Evolutionary conservation across 2,113 vertebrate genomes (phyloP).

Genomic region (Gopherus evgoodei): DNA sequence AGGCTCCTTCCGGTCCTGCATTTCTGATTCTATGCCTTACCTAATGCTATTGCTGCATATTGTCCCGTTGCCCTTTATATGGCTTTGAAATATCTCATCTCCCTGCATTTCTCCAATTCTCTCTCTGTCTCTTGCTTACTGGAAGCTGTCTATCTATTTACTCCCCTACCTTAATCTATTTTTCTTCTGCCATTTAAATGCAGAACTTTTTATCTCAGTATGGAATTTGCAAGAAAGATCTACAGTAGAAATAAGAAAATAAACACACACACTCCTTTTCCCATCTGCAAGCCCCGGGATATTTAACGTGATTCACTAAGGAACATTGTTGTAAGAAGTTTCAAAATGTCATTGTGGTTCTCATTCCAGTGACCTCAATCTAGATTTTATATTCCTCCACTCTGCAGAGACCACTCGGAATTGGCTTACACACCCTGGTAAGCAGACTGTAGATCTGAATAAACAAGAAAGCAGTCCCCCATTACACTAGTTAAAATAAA

Average conservation of each 20-base stretch:
- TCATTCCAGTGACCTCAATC: neutral
- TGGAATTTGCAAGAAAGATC: neutral
- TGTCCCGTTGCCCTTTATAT: neutral
- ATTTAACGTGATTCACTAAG: constrained; percentile 1
- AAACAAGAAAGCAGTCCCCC: neutral
- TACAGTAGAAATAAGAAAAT: neutral
- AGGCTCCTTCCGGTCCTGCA: neutral
- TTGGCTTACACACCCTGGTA: neutral
- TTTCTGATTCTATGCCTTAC: neutral
- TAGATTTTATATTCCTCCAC: neutral
- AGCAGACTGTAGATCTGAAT: neutral
- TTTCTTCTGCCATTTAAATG: neutral
- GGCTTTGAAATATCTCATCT: neutral
- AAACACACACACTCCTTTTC: neutral
- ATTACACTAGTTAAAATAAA: neutral
- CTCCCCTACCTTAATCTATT: neutral
- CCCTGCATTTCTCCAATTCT: neutral
- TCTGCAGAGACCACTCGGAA: neutral
- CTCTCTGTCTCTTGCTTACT: neutral
- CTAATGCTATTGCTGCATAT: neutral
- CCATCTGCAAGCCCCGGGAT: neutral
- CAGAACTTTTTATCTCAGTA: neutral
- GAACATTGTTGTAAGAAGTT: neutral
- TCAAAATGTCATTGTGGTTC: neutral
- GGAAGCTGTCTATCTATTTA: neutral